Base-by-base conservation (phyloP, 1,140 invertebrate genomes). In the Chymomyza costata region DNA sequence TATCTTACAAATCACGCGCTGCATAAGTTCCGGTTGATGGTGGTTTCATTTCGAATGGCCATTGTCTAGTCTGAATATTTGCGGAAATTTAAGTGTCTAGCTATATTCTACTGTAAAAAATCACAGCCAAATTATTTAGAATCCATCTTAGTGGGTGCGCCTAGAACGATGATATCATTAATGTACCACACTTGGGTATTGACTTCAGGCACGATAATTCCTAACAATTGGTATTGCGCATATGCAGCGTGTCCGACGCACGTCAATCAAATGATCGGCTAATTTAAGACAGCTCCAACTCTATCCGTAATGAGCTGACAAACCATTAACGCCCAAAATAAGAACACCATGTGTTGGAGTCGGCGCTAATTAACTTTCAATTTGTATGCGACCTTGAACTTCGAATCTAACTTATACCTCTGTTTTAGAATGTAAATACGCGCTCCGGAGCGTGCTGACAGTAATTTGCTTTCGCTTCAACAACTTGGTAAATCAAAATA, bases 1-100 rank as follows among this genome's bases (percentile, higher is more conserved):
- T n/a, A 71, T 67, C 63, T 71, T 78, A 78, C 71, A 78, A 78
- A 78, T 78, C 71, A 78, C 80, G 54, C 60, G 35, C 67, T 54
- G 38, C 58, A 64, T 73, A 56, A 80, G 71, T 78, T 78, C 71
- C 71, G 71, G 3, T 25, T 25, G 21, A 3, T 8, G 73, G n/a
- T n/a, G n/a, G n/a, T n/a, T n/a, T n/a, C n/a, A n/a, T n/a, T n/a
- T n/a, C n/a, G n/a, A n/a, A n/a, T n/a, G n/a, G n/a, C n/a, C n/a
- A n/a, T n/a, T n/a, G n/a, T n/a, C n/a, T n/a, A n/a, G n/a, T n/a
- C n/a, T n/a, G n/a, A n/a, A n/a, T n/a, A n/a, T n/a, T n/a, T n/a
- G n/a, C n/a, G n/a, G n/a, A n/a, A n/a, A n/a, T n/a, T n/a, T n/a
- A n/a, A n/a, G n/a, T n/a, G n/a, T n/a, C n/a, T n/a, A n/a, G n/a